Conservation (phyloP, 2,113 vertebrate species). For the Tursiops truncatus region DNA sequence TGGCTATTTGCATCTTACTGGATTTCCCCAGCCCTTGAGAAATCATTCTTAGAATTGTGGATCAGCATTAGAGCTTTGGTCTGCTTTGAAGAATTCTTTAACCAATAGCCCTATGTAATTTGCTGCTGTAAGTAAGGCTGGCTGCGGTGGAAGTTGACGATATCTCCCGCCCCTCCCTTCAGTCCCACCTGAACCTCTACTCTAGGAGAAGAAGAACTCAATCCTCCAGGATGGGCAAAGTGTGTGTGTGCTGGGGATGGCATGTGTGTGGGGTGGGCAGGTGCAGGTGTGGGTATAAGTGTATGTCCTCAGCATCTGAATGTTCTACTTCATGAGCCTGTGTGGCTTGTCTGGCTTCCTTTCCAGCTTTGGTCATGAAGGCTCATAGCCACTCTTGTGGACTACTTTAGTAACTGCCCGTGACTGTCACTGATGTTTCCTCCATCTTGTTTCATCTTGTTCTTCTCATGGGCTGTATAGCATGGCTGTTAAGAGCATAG, state of each 20-base stretch:
- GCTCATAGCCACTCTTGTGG: background rate
- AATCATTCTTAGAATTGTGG: conserved; percentile 9
- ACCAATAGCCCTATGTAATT: background rate
- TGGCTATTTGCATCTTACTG: conserved; percentile 22
- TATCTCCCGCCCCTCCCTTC: background rate
- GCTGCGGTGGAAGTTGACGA: background rate
- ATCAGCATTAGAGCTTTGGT: background rate
- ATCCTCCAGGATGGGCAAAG: background rate
- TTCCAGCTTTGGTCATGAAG: background rate
- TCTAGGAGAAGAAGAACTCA: background rate
- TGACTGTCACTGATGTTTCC: background rate
- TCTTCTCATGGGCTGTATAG: background rate
- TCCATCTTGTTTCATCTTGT: background rate
- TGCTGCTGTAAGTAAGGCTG: background rate
- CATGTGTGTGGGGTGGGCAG: background rate
- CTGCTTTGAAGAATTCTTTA: background rate
- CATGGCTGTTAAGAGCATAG: background rate
- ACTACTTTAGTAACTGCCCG: background rate
- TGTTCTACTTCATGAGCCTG: background rate
- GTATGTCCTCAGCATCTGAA: background rate
- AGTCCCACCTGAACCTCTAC: background rate
- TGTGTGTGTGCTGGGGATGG: background rate
- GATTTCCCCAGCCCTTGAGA: background rate
- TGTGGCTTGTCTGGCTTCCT: background rate
- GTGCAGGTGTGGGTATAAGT: background rate